These are phyloP conservation scores for Drosophila imparisetae DNA, from an alignment of 2,888 invertebrate species.

Conservation along the genomic window DNA sequence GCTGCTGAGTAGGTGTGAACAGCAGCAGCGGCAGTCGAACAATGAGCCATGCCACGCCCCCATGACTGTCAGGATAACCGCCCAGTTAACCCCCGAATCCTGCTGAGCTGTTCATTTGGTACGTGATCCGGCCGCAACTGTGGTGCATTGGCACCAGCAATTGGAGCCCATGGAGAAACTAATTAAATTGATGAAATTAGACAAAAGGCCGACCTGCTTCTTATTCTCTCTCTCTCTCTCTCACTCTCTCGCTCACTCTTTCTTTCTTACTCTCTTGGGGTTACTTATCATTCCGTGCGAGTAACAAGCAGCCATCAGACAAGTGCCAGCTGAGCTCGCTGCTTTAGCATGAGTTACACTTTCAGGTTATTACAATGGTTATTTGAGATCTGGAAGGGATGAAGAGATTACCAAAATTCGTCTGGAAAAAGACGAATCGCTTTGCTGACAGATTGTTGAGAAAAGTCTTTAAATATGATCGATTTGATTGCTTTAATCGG, in stretches of 20 bases:
- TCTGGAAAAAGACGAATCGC: conserved; percentile 31
- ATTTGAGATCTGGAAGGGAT: conserved; percentile 8
- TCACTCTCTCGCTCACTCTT: not conserved
- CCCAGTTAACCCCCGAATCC: not conserved
- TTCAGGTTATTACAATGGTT: conserved; percentile 18
- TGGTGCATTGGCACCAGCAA: conserved; percentile 50
- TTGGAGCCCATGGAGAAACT: conserved; percentile 71
- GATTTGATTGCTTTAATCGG: conserved; percentile 15
- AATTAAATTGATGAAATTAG: conserved; percentile 76
- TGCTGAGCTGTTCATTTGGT: conserved; percentile 54
- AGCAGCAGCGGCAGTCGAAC: conserved; percentile 40
- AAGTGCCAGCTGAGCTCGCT: conserved; percentile 31
- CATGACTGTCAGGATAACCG: conserved; percentile 16
- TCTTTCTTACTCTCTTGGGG: not conserved
- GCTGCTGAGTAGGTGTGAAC: conserved; percentile 65
- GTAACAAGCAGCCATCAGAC: conserved; percentile 32
- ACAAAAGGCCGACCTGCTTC: conserved; percentile 56
- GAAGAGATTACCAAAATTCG: conserved; percentile 9
- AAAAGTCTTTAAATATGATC: conserved; percentile 16
- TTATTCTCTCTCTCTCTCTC: too few relatives aligned
- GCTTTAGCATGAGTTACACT: conserved; percentile 25
- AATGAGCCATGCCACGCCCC: conserved; percentile 51
- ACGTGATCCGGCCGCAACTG: conserved; percentile 66
- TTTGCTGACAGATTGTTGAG: conserved; percentile 35
- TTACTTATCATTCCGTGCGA: conserved; percentile 57